These are phyloP conservation scores for Nematolebias whitei DNA, from an alignment of 2,113 vertebrate genomes.

Conservation along the genomic window DNA sequence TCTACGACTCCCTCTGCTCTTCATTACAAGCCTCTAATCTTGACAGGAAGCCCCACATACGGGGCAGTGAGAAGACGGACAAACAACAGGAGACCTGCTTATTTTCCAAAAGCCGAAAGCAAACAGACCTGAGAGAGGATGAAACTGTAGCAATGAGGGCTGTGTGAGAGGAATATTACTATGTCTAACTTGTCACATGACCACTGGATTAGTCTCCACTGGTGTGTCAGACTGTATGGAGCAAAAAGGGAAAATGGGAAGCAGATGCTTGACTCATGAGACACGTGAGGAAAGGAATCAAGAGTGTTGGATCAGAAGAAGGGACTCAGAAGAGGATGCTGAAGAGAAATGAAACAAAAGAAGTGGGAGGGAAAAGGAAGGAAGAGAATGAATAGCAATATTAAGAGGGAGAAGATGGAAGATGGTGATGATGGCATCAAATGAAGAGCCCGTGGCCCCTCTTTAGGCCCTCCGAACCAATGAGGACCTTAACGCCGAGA, in stretches of 20 bases:
- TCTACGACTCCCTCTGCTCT: conserved; percentile 52
- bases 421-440: conserved; percentile 51
- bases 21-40: conserved; percentile 72
- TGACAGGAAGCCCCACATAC: conserved; percentile 48
- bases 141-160: neutral
- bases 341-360: conserved; percentile 36
- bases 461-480: conserved; percentile 62
- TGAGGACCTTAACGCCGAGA: conserved; percentile 65
- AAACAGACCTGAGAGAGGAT: conserved; percentile 48
- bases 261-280: conserved; percentile 37
- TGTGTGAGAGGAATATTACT: conserved; percentile 11
- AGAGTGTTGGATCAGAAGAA: conserved; percentile 11
- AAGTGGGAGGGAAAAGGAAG: conserved; percentile 49
- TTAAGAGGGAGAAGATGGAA: conserved; percentile 53
- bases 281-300: conserved; percentile 18
- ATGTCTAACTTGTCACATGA: neutral
- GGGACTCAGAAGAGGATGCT: conserved; percentile 39
- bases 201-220: conserved; percentile 31
- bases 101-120: conserved; percentile 45
- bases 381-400: conserved; percentile 57
- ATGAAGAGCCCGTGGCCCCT: conserved; percentile 57
- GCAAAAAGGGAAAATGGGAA: conserved; percentile 27
- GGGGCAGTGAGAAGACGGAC: conserved; percentile 24
- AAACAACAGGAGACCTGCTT: conserved; percentile 52
- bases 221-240: conserved; percentile 9